Evolutionary conservation across 1,140 invertebrate genomes (phyloP), one percentile per base, ranked within the genome.

Genomic region (Spodoptera frugiperda): DNA sequence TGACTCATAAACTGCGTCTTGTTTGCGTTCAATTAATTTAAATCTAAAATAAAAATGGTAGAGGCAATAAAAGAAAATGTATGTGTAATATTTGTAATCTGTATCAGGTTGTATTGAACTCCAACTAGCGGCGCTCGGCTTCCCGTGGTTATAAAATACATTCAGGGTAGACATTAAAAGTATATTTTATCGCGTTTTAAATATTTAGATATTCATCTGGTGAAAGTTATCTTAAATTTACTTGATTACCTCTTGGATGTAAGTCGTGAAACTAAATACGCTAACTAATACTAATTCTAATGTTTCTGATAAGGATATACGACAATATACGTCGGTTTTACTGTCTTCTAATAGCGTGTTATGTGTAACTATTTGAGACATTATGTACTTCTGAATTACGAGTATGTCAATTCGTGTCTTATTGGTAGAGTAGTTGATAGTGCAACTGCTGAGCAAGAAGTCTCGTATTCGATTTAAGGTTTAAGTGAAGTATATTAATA

Each of bases 141-240:
- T 81, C 83, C 83, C 83, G 84, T 79, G 82, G 86, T 86, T 80
- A 91, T 93, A 91, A 92, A 91, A 87, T 90, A 86, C 84, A 85
- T 87, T 86, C 84, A 82, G 84, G 84, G 86, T 87, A 82, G 82
- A 84, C 91, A 89, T 93, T 93, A 93, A 92, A 89, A 92, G 83
- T 86, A 91, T 92, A 91, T 88, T 93, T 93, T 92, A 93, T 92
- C 86, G 84, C 79, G 78, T 91, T 92, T 91, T 91, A 91, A 91
- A 91, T 91, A 91, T 89, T 89, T 85, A 91, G 88, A 93, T 92
- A 92, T 81, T 84, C 84, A 92, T 92, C 90, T 91, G 84, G 89
- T 82, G 89, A 93, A 92, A 93, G 91, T 88, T 84, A 88, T 82
- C 79, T 89, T 87, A 82, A 82, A 88, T 90, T 89, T 81, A 77